Percentiles rank a stretch among this genome's conserved stretches.
These are phyloP conservation scores for Macrotrachela quadricornifera DNA, from an alignment of 1,140 invertebrate genomes.

Conservation along the genomic window DNA sequence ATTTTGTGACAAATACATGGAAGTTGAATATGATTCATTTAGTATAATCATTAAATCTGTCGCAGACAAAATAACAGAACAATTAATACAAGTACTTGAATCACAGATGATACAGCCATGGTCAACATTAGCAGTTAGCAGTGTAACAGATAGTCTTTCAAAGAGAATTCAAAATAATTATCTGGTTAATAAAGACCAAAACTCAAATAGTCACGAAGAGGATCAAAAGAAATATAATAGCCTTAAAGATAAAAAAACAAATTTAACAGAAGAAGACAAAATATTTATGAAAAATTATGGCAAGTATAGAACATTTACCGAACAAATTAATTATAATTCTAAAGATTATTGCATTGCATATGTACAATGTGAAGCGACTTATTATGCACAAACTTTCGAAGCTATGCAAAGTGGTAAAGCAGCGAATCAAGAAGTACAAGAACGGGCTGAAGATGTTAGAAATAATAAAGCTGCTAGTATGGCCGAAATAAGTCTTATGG, in stretches of 20 bases:
- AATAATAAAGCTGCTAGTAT: neutral
- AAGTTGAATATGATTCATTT: neutral
- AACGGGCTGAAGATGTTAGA: neutral
- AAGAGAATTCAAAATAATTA: neutral
- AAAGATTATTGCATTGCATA: neutral
- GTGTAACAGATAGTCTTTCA: neutral
- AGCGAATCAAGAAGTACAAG: neutral
- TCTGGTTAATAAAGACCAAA: neutral
- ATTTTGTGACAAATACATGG: neutral
- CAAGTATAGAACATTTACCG: neutral
- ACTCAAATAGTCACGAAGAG: neutral
- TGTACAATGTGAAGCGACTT: neutral
- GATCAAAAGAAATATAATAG: neutral
- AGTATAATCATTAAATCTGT: neutral
- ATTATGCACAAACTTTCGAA: neutral
- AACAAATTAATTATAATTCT: neutral
- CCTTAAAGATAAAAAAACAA: neutral
- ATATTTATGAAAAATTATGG: neutral
- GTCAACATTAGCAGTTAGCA: neutral
- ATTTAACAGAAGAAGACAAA: neutral
- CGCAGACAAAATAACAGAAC: neutral
- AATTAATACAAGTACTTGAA: neutral
- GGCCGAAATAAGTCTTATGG: neutral
- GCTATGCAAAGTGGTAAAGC: neutral
- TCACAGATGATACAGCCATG: neutral